These are phyloP conservation scores for Scaptomyza graminum DNA, from an alignment of 1,140 invertebrate species.

Conservation along the genomic window DNA sequence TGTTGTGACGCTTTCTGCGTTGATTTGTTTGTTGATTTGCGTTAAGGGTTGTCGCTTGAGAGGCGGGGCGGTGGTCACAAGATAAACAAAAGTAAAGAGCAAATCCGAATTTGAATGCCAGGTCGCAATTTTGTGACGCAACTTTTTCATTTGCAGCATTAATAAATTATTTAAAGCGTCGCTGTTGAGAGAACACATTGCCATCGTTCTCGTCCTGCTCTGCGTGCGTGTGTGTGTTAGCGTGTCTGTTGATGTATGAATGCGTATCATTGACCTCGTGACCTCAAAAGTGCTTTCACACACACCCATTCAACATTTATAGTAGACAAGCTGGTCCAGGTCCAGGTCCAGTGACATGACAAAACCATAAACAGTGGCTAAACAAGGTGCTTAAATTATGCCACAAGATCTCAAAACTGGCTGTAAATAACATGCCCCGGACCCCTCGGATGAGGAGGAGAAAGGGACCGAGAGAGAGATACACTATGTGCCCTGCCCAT, in stretches of 20 bases:
- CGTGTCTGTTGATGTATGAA: constrained; percentile 22
- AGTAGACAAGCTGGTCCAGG: constrained; percentile 57
- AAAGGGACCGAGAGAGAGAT: background rate
- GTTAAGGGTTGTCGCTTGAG: constrained; percentile 30
- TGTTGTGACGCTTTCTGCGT: constrained; percentile 45
- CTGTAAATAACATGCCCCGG: constrained; percentile 75
- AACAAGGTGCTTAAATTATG: constrained; percentile 82
- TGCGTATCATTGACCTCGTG: constrained; percentile 75
- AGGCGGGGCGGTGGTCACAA: constrained; percentile 7
- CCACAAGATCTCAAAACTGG: constrained; percentile 77
- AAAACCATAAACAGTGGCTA: constrained; percentile 80
- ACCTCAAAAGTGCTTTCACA: constrained; percentile 63
- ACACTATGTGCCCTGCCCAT: constrained; percentile 28
- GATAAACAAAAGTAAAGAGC: constrained; percentile 32
- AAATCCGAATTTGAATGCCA: constrained; percentile 54
- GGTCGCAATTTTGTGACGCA: constrained; percentile 53
- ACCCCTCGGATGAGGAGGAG: too few relatives aligned
- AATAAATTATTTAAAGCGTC: constrained; percentile 82
- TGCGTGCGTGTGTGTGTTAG: constrained; percentile 10
- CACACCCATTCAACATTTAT: constrained; percentile 48
- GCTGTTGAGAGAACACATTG: constrained; percentile 24
- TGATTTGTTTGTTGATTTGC: constrained; percentile 78
- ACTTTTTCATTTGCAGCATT: constrained; percentile 75
- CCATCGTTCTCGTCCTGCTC: background rate
- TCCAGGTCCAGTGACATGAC: constrained; percentile 73